phyloP scores from a whole-genome alignment of 1,140 invertebrate species.

The Leguminivora glycinivorella region DNA sequence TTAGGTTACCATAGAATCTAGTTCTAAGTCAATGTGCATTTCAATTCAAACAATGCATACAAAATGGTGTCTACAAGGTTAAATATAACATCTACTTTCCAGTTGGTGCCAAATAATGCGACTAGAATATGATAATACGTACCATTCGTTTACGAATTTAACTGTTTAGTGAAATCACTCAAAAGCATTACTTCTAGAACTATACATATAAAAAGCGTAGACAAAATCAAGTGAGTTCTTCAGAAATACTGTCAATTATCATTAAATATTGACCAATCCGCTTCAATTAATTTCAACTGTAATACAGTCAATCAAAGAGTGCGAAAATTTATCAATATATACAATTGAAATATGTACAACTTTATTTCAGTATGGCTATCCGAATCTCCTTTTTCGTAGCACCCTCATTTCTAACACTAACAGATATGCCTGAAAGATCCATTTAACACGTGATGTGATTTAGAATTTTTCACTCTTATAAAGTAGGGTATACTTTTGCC shows the following conservation, averaged over 20 bases:
- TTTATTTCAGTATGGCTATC: conserved; percentile 34
- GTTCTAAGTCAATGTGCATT: neutral
- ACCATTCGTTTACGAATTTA: conserved; percentile 50
- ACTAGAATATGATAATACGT: conserved; percentile 35
- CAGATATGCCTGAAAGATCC: conserved; percentile 40
- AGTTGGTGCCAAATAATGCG: conserved; percentile 38
- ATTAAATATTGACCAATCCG: neutral
- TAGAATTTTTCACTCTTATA: neutral
- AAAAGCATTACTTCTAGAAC: neutral
- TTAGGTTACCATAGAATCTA: too few species aligned
- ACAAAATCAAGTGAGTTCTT: neutral
- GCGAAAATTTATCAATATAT: neutral
- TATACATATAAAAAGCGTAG: neutral
- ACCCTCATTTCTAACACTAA: conserved; percentile 53
- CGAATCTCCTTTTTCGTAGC: conserved; percentile 40
- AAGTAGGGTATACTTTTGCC: neutral
- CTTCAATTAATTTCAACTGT: neutral
- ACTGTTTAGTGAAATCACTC: conserved; percentile 40
- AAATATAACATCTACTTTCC: neutral
- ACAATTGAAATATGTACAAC: conserved; percentile 13
- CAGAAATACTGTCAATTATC: neutral
- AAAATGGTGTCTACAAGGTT: neutral
- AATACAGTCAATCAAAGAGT: neutral
- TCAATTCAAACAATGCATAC: too few species aligned
- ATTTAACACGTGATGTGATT: neutral